Evolutionary conservation across 2,113 vertebrate genomes (phyloP).

Genomic region (Cygnus atratus): DNA sequence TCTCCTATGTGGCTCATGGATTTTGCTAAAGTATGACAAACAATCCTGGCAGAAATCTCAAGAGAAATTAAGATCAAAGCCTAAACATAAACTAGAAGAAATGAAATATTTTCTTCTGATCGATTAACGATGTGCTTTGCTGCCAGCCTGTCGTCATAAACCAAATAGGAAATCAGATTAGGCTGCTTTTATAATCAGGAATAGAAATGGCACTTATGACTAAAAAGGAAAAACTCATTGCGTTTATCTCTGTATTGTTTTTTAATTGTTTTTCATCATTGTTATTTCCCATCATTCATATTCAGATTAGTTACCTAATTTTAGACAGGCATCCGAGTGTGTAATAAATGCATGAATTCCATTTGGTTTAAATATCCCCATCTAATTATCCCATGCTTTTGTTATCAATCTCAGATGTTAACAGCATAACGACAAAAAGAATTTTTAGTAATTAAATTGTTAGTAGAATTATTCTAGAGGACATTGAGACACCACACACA

Average conservation of each 20-base stretch:
- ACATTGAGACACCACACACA: not conserved
- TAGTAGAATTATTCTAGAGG: slow-evolving; percentile 48
- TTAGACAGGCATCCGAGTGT: slow-evolving; percentile 57
- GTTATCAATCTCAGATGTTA: slow-evolving; percentile 61
- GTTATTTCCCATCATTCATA: slow-evolving; percentile 57
- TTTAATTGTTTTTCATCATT: slow-evolving; percentile 51
- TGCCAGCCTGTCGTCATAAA: slow-evolving; percentile 28
- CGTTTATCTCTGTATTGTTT: slow-evolving; percentile 38
- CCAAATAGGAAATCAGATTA: slow-evolving; percentile 39
- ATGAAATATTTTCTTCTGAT: slow-evolving; percentile 14
- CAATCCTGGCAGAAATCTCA: slow-evolving; percentile 36
- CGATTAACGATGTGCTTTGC: slow-evolving; percentile 41
- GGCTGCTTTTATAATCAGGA: slow-evolving; percentile 46
- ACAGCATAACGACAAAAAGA: slow-evolving; percentile 41
- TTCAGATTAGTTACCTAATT: slow-evolving; percentile 74
- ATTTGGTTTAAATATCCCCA: slow-evolving; percentile 65
- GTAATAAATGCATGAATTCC: slow-evolving; percentile 55
- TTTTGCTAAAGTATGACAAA: slow-evolving; percentile 45
- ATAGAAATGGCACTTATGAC: not conserved
- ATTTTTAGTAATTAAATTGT: slow-evolving; percentile 49
- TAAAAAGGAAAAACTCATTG: slow-evolving; percentile 23
- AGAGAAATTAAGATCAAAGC: slow-evolving; percentile 63
- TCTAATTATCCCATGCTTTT: slow-evolving; percentile 66
- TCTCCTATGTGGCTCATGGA: slow-evolving; percentile 35
- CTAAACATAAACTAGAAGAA: slow-evolving; percentile 31